Evolutionary conservation across 1,140 invertebrate species (phyloP), one percentile per base, ranked within the genome.

Genomic region (Acyrthosiphon pisum): DNA sequence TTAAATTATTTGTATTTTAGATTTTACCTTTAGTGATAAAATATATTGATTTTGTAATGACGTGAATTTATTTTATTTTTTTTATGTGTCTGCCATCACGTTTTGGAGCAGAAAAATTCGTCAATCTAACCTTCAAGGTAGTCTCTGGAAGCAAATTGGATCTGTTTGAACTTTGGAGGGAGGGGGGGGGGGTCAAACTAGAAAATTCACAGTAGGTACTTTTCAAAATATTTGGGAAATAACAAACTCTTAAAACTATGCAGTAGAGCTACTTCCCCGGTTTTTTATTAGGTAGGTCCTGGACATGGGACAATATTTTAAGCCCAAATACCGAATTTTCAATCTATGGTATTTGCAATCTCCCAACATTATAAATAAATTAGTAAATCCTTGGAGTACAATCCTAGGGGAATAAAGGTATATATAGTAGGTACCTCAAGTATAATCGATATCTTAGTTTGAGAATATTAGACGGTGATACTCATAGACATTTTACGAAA

Each of bases 371-470:
- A 76, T 76, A 76, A 76, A 76, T 76, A 76, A 76, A 76, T 76
- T 76, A 76, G 60, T n/a, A 76, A 76, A n/a, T 18, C 30, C n/a
- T 14, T 18, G 30, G 60, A 26, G 30, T 18, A 76, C 30, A 76
- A 76, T n/a, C 60, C 60, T 76, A 76, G 6, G 18, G 14, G 60
- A 4, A 76, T 76, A 76, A n/a, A 76, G 60, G 14, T 68, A 68
- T 68, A 68, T 68, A 30, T 68, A n/a, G 26, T 68, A n/a, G 60
- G 60, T 76, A n/a, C 30, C n/a, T n/a, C 60, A 68, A 68, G 60
- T n/a, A 68, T 68, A n/a, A 76, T n/a, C 30, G 60, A 76, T 76
- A 76, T 76, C 60, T n/a, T n/a, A 76, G 60, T 76, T n/a, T 76
- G 4, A 20, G 18, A 76, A 76, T 76, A 76, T 35, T 76, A 76